phyloP scores from a whole-genome alignment of 2,113 vertebrate genomes.

The Oryctolagus cuniculus region mOryCun1.1 NC_091438.1:19082001-19082500 shows the following conservation, averaged over 20 bases:
- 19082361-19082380: accelerated
- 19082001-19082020: conserved; percentile 10
- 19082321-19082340: accelerated
- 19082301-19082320: not conserved
- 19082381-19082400: not conserved
- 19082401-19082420: no score
- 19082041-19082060: not conserved
- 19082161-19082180: not conserved
- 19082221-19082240: accelerated
- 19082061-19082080: not conserved
- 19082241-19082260: not conserved
- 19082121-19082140: not conserved
- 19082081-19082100: not conserved
- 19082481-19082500: no score
- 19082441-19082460: not conserved
- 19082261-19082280: not conserved
- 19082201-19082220: accelerated
- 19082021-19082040: conserved; percentile 8
- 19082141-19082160: not conserved
- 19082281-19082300: accelerated
- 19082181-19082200: not conserved
- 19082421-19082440: accelerated
- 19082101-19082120: not conserved
- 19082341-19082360: no score
- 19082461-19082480: not conserved